phyloP scores from a whole-genome alignment of 2,888 invertebrate species.

The Nyleta sp. region DNA sequence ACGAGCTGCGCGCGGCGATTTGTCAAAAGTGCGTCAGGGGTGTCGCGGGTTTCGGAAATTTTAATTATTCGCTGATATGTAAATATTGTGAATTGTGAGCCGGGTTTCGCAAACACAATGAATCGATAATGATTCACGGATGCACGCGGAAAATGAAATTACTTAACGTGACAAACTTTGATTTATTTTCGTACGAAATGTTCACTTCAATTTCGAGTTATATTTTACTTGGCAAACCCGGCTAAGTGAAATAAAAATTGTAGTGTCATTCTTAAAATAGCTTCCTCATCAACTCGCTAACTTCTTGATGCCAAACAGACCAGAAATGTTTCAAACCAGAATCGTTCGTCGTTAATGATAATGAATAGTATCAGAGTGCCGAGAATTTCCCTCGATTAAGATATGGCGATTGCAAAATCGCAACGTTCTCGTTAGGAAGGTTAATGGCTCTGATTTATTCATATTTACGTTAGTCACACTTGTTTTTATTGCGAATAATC shows the following conservation, averaged over 20 bases:
- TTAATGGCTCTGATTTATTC: slow-evolving; percentile 33
- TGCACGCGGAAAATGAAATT: slow-evolving; percentile 46
- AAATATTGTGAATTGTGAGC: slow-evolving; percentile 28
- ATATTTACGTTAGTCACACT: slow-evolving; percentile 14
- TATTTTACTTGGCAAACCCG: slow-evolving; percentile 61
- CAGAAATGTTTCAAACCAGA: slow-evolving; percentile 59
- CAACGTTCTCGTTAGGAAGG: slow-evolving; percentile 14
- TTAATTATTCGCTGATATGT: slow-evolving; percentile 38
- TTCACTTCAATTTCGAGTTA: slow-evolving; percentile 58
- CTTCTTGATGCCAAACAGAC: slow-evolving; percentile 61
- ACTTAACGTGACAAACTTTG: slow-evolving; percentile 55
- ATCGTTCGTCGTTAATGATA: slow-evolving; percentile 58
- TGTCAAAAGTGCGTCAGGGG: background rate
- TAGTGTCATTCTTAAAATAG: slow-evolving; percentile 62
- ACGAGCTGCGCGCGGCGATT: too few species aligned
- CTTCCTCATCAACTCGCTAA: slow-evolving; percentile 53
- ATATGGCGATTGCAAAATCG: slow-evolving; percentile 33
- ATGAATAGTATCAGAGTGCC: slow-evolving; percentile 45
- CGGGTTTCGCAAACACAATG: slow-evolving; percentile 30
- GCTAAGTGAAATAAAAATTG: slow-evolving; percentile 56
- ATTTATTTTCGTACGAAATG: slow-evolving; percentile 62
- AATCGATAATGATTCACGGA: slow-evolving; percentile 55
- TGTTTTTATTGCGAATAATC: too few species aligned
- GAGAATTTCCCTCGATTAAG: slow-evolving; percentile 43
- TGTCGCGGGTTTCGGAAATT: slow-evolving; percentile 5